A percentile compares a stretch with the other conserved stretches of the same genome.
phyloP scores from a whole-genome alignment of 2,888 invertebrate species.

The Homarus gammarus region DNA sequence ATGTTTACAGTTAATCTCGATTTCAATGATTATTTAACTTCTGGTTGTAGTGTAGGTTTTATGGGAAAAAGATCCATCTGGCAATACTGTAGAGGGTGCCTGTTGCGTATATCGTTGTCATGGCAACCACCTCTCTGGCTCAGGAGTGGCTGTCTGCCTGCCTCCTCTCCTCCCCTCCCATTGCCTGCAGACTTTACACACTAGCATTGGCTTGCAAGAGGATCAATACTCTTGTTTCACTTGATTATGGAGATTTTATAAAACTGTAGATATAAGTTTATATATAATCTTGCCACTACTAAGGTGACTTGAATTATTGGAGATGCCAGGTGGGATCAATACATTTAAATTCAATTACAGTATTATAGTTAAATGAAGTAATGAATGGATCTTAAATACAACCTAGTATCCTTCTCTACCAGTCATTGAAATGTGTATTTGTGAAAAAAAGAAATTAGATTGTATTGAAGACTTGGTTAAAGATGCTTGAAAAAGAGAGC shows the following conservation, averaged over 20 bases:
- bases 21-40: neutral
- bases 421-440: neutral
- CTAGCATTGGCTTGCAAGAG: conserved; percentile 39
- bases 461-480: conserved; percentile 4
- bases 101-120: conserved; percentile 65
- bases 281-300: too few relatives aligned
- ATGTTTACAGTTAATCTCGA: neutral
- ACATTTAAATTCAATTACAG: neutral
- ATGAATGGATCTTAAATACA: neutral
- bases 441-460: neutral
- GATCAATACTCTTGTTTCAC: conserved; percentile 65
- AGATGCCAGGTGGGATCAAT: neutral
- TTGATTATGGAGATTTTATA: conserved; percentile 12
- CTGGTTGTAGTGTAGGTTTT: neutral
- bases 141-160: conserved; percentile 48
- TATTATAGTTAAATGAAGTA: neutral
- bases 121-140: conserved; percentile 41
- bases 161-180: conserved; percentile 15
- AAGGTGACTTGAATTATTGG: neutral
- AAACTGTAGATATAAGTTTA: too few relatives aligned
- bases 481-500: conserved; percentile 15
- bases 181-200: conserved; percentile 51
- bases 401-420: neutral
- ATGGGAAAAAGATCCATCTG: neutral
- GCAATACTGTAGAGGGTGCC: conserved; percentile 39